Evolutionary conservation across 2,888 invertebrate species (phyloP).

Genomic region (Agriopis marginaria): DNA sequence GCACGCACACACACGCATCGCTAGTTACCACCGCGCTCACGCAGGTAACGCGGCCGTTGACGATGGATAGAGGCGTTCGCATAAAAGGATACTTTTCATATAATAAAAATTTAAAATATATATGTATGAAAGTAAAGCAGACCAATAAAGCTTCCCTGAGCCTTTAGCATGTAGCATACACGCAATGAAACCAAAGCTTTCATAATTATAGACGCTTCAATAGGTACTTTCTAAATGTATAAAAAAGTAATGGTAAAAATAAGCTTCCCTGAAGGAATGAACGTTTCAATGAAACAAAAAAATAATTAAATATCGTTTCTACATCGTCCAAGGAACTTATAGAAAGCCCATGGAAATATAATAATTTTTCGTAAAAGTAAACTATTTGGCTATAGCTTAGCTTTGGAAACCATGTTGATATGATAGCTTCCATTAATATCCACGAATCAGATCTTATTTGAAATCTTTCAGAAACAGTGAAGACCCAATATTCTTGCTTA

Average conservation of each 20-base stretch:
- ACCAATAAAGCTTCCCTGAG: neutral
- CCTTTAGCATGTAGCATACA: neutral
- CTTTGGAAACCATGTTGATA: neutral
- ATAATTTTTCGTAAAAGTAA: neutral
- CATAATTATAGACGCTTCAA: neutral
- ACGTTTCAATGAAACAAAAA: neutral
- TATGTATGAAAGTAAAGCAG: neutral
- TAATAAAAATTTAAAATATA: no score
- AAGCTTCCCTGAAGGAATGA: neutral
- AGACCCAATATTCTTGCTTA: slow-evolving; percentile 44
- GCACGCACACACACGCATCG: slow-evolving; percentile 84
- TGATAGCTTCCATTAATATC: neutral
- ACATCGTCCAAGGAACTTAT: neutral
- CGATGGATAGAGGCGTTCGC: slow-evolving; percentile 62
- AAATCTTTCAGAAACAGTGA: neutral
- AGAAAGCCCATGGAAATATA: neutral
- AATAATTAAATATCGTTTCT: neutral
- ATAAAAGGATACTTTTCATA: slow-evolving; percentile 45
- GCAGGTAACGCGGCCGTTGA: slow-evolving; percentile 79
- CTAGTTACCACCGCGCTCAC: slow-evolving; percentile 85
- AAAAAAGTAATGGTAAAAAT: no score
- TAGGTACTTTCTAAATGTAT: neutral
- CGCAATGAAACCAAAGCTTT: neutral
- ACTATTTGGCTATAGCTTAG: neutral
- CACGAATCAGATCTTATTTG: neutral